Evolutionary conservation across 2,797 vertebrate genomes (phyloP), one percentile per base, ranked within the genome.

Genomic region (Tolypeutes matacus): DNA sequence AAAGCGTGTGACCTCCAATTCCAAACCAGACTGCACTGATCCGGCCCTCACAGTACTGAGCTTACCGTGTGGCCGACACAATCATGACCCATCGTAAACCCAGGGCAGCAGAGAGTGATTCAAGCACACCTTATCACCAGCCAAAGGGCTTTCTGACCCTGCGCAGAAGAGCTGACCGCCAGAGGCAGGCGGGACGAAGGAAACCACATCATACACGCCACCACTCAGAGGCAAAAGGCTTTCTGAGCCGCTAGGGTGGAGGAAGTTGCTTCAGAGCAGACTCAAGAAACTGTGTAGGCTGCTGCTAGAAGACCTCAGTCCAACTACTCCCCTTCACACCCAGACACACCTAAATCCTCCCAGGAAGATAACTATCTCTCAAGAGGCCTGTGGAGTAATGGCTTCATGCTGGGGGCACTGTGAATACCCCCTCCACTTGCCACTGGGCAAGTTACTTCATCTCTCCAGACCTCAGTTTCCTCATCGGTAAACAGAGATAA

Each of bases 201-300:
- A 97, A 96, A 93, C 58, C 91, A 70, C 62, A 86, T 70, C 29
- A 72, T 21, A 78, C 58, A 91, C 27, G 83, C 58, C 67, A 64
- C 12, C 76, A 18, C 91, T 29, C 17, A 60, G 51, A 58, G 81
- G 72, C 39, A 93, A 39, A 60, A 64, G 10, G 82, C 65, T 90
- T 93, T 88, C 85, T 69, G 86, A 72, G 82, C 56, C 92, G 65
- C 49, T 25, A 20, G 7, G 31, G n/a, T 69, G 82, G 42, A 92
- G 81, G 49, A 89, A 89, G 58, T 29, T 56, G 70, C 80, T 95
- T 95, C 89, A 94, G 92, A 96, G 84, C 51, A 94, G 73, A 93
- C 75, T 92, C 42, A 64, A 93, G 76, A 76, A 93, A 65, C 51
- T 34, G 20, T 6, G 49, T 12, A 12, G 53, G 72, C 42, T 81